phyloP scores from a whole-genome alignment of 1,140 invertebrate species.

The Macrotrachela quadricornifera region DNA sequence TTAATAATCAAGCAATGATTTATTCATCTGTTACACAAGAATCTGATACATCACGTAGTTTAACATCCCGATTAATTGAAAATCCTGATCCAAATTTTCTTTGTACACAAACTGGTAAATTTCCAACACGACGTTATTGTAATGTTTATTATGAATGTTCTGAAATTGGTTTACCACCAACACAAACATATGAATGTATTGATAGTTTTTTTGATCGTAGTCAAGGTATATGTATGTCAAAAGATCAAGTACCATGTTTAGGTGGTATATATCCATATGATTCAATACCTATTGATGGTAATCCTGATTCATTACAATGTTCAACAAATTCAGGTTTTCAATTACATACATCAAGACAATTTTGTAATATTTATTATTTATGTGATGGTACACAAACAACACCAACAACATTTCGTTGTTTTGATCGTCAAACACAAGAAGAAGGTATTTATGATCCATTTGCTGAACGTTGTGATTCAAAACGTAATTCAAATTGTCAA shows the following conservation, averaged over 20 bases:
- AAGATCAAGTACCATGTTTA: background rate
- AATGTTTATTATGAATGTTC: slow-evolving; percentile 9
- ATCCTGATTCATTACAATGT: background rate
- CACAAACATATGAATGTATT: background rate
- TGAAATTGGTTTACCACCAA: background rate
- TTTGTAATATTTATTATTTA: slow-evolving; percentile 7
- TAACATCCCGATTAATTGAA: too few relatives aligned
- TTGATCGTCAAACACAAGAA: background rate
- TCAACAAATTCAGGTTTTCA: background rate
- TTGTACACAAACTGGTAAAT: background rate
- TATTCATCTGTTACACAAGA: too few relatives aligned
- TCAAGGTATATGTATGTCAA: background rate
- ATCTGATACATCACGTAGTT: too few relatives aligned
- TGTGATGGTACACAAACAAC: slow-evolving; percentile 1
- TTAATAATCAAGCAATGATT: background rate
- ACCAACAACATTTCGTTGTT: background rate
- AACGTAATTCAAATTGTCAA: background rate
- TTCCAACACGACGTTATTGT: background rate
- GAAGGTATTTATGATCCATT: slow-evolving; percentile 1
- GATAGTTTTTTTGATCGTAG: background rate
- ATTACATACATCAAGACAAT: background rate
- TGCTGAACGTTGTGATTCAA: background rate
- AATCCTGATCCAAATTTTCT: slow-evolving; percentile 1
- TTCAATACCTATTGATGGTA: background rate
- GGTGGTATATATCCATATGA: background rate